These are phyloP conservation scores for Ruditapes philippinarum DNA, from an alignment of 1,140 invertebrate genomes.

Conservation along the genomic window DNA sequence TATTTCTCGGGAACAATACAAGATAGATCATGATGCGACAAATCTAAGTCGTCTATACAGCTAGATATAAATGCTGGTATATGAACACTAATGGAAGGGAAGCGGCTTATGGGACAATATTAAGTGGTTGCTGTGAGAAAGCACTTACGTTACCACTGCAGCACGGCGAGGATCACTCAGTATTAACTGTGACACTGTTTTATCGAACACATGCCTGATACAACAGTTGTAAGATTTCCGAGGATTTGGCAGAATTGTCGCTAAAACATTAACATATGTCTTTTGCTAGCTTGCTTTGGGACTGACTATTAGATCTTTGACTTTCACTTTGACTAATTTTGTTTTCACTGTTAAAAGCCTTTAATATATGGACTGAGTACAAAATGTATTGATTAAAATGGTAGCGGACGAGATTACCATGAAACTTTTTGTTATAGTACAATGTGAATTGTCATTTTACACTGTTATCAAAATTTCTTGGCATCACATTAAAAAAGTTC, in stretches of 20 bases:
- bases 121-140: slow-evolving; percentile 23
- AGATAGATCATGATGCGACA: too few relatives aligned
- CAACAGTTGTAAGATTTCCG: slow-evolving; percentile 25
- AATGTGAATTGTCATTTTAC: too few relatives aligned
- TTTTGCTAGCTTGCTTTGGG: neutral
- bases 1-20: too few relatives aligned
- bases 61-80: neutral
- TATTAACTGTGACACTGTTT: neutral
- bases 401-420: too few relatives aligned
- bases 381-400: too few relatives aligned
- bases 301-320: neutral
- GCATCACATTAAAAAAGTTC: too few relatives aligned
- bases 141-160: slow-evolving; percentile 7
- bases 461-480: too few relatives aligned
- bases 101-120: slow-evolving; percentile 38
- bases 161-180: slow-evolving; percentile 5
- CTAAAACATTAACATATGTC: too few relatives aligned
- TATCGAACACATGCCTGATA: slow-evolving; percentile 12
- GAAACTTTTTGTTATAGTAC: too few relatives aligned
- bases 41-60: neutral
- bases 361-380: too few relatives aligned
- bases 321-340: too few relatives aligned
- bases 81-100: slow-evolving; percentile 4
- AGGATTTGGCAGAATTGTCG: neutral
- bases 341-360: too few relatives aligned